These are phyloP conservation scores for Rhagonycha lutea DNA, from an alignment of 2,888 invertebrate genomes.

Conservation along the genomic window DNA sequence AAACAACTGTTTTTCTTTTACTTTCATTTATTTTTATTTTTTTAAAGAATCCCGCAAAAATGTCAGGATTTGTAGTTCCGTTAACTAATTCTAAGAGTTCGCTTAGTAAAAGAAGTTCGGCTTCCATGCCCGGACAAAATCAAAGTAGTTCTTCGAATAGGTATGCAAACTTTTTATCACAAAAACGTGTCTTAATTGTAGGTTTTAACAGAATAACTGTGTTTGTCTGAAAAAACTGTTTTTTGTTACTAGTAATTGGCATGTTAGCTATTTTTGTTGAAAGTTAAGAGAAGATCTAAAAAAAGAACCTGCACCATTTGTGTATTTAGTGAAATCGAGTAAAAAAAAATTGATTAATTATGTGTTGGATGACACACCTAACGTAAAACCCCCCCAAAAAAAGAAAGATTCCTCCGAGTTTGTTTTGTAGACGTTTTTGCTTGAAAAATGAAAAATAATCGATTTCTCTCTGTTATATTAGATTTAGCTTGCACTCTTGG, in stretches of 20 bases:
- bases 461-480: neutral
- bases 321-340: neutral
- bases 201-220: neutral
- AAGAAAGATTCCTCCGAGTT: neutral
- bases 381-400: neutral
- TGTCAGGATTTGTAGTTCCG: conserved; percentile 51
- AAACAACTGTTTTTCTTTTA: conserved; percentile 11
- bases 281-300: neutral
- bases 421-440: neutral
- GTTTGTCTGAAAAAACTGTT: neutral
- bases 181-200: conserved; percentile 12
- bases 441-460: neutral
- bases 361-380: neutral
- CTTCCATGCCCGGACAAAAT: conserved; percentile 46
- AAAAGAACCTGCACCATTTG: neutral
- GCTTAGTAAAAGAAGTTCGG: conserved; percentile 51
- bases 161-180: conserved; percentile 35
- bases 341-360: neutral
- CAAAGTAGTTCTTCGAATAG: conserved; percentile 50
- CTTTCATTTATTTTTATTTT: conserved; percentile 3
- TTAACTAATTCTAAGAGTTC: conserved; percentile 51
- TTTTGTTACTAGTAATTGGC: conserved; percentile 11
- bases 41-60: conserved; percentile 51
- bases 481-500: neutral
- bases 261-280: conserved; percentile 18